phyloP scores from a whole-genome alignment of 2,888 invertebrate genomes.

The Anticlea derivata region DNA sequence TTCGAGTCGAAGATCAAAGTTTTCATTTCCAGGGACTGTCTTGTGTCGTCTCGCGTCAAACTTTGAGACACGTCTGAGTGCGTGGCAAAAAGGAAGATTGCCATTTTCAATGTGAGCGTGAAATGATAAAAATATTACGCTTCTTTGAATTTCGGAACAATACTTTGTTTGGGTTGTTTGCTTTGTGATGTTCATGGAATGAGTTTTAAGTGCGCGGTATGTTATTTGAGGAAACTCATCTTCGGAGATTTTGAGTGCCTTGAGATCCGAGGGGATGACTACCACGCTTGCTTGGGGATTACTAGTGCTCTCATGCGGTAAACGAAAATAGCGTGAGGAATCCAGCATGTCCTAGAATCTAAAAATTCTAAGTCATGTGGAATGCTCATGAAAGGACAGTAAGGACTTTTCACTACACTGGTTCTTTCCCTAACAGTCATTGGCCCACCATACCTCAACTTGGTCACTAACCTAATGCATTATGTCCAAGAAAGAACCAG shows the following conservation, averaged over 20 bases:
- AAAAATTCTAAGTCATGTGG: no score
- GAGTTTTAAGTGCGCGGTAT: neutral
- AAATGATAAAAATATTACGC: slow-evolving; percentile 37
- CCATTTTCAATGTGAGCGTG: slow-evolving; percentile 34
- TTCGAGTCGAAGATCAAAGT: slow-evolving; percentile 26
- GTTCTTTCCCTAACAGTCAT: no score
- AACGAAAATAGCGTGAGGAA: no score
- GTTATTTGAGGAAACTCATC: neutral
- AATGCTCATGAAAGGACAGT: no score
- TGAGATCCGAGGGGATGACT: no score
- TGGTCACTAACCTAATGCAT: no score
- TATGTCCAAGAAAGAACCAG: no score
- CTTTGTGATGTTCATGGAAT: slow-evolving; percentile 6
- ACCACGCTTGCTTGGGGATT: no score
- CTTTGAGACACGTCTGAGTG: slow-evolving; percentile 21
- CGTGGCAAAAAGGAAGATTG: slow-evolving; percentile 16
- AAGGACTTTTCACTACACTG: no score
- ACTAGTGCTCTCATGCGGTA: no score
- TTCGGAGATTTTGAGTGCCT: neutral
- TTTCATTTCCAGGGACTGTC: slow-evolving; percentile 20
- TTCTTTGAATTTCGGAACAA: slow-evolving; percentile 42
- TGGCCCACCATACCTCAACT: no score
- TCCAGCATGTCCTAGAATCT: no score
- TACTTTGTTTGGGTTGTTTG: slow-evolving; percentile 12
- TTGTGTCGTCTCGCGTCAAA: slow-evolving; percentile 23